Base-by-base conservation (phyloP, 2,797 vertebrate species). In the Sarcoramphus papa region DNA sequence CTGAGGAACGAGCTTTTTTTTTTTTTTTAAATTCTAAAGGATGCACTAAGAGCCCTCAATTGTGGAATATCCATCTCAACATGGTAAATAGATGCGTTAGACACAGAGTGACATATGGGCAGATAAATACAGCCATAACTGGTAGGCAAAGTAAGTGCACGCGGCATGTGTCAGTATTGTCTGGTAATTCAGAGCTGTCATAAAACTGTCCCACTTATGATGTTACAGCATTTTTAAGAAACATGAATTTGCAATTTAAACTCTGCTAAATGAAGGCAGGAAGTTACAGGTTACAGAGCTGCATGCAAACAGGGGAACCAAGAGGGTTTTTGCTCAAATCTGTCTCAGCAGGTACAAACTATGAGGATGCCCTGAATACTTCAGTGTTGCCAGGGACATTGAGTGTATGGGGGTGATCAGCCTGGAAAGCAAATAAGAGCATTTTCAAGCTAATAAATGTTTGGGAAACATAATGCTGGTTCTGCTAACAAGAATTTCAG, bases 201-300 rank as follows among this genome's bases (percentile, higher is more conserved):
- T 81, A 91, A 88, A 74, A 94, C 96, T 97, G 95, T 96, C 96
- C 97, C 96, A 96, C 96, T 97, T 96, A 96, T 93, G 97, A 96
- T 95, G 95, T 96, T 97, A 95, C 92, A 96, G 96, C 96, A 97
- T 95, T 97, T 97, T 96, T 96, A 97, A 97, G 96, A 95, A 97
- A 97, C 95, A 97, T 96, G 96, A 96, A 96, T 96, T 96, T 96
- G 94, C 96, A 96, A 95, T 96, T 97, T 96, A 95, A 97, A 96
- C 96, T 95, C 94, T 88, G 86, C 64, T 97, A 97, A 96, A 94
- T 47, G 96, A 96, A 97, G 81, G 88, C 88, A 70, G 88, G 53
- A 85, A 93, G 85, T 90, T 88, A 81, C 96, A 97, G 93, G 95
- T 96, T 95, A 79, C 59, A 88, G 78, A 87, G 63, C 81, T 97